Percentiles rank a stretch among this genome's conserved stretches.
Evolutionary conservation across 2,888 invertebrate genomes (phyloP).

Genomic region (Mythimna loreyi): DNA sequence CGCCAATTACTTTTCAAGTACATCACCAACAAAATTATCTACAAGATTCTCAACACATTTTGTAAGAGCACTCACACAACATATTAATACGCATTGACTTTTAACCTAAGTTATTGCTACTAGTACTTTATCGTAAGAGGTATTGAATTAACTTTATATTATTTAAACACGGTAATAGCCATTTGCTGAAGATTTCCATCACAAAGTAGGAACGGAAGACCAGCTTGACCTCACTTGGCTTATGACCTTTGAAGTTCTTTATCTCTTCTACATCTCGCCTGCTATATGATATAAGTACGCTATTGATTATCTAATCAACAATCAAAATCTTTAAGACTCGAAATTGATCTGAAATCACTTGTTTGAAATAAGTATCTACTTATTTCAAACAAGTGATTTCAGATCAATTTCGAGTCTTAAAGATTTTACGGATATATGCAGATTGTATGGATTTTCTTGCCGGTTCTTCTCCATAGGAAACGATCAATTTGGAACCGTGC

Average conservation of each 20-base stretch:
- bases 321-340: too few species aligned
- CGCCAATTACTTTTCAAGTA: too few species aligned
- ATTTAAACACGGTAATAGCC: slow-evolving; percentile 12
- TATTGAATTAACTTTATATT: slow-evolving; percentile 27
- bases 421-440: too few species aligned
- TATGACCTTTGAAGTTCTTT: slow-evolving; percentile 1
- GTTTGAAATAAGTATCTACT: too few species aligned
- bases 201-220: neutral
- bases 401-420: too few species aligned
- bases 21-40: neutral
- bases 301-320: too few species aligned
- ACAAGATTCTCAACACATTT: slow-evolving; percentile 6
- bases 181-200: slow-evolving; percentile 20
- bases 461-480: too few species aligned
- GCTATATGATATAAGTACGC: neutral
- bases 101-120: slow-evolving; percentile 22
- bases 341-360: too few species aligned
- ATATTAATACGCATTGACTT: slow-evolving; percentile 12
- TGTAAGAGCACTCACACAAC: slow-evolving; percentile 11
- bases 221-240: neutral
- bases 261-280: neutral
- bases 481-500: too few species aligned
- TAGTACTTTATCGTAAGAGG: slow-evolving; percentile 11
- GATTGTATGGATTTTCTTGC: too few species aligned
- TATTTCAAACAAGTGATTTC: too few species aligned